Conservation (phyloP, 2,113 vertebrate species). For the Cololabis saira region DNA sequence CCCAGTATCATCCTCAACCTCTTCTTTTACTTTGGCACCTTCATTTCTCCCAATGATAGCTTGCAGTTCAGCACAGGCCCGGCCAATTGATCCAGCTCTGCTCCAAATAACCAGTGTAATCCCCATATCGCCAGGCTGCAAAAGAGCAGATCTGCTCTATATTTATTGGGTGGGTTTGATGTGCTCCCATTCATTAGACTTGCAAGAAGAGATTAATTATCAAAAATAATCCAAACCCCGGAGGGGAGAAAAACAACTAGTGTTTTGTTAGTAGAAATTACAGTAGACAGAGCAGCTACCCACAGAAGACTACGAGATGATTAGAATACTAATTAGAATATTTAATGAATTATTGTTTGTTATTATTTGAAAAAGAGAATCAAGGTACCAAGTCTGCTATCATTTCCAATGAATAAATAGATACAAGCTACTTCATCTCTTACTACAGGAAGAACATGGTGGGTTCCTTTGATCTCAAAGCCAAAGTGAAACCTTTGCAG, state of each 20-base stretch:
- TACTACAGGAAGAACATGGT: not conserved
- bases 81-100: constrained; percentile 78
- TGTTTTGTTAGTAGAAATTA: constrained; percentile 53
- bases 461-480: constrained; percentile 6
- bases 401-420: constrained; percentile 9
- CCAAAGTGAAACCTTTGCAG: not conserved
- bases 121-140: constrained; percentile 76
- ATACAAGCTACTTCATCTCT: constrained; percentile 4
- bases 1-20: constrained; percentile 71
- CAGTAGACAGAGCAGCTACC: constrained; percentile 40
- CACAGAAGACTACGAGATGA: constrained; percentile 32
- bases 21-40: constrained; percentile 76
- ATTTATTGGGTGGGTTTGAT: constrained; percentile 80
- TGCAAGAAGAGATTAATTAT: constrained; percentile 76
- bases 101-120: constrained; percentile 80
- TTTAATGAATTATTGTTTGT: constrained; percentile 24
- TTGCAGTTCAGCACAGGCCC: constrained; percentile 63
- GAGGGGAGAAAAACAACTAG: constrained; percentile 59
- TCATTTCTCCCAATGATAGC: constrained; percentile 65
- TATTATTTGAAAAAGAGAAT: constrained; percentile 26
- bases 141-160: constrained; percentile 81
- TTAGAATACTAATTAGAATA: constrained; percentile 43
- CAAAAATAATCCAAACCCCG: constrained; percentile 72
- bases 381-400: not conserved
- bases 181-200: constrained; percentile 77